Base-by-base conservation (phyloP, 2,113 vertebrate genomes). In the Nerophis ophidion region DNA sequence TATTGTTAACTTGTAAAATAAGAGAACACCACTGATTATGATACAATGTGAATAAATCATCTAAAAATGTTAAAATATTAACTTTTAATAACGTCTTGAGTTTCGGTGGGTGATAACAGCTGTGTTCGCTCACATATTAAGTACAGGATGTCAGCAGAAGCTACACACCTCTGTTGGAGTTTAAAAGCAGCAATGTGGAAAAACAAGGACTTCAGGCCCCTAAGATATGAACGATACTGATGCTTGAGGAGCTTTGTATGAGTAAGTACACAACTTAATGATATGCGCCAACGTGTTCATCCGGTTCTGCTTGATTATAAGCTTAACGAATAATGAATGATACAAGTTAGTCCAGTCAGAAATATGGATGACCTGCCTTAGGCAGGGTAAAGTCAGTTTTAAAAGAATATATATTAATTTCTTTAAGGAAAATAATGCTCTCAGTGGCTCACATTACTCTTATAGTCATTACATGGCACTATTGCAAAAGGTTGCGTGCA, bases 401-500 rank as follows among this genome's bases (percentile, higher is more conserved):
- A 60, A 34, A 35, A 72, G 38, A 62, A 36, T 38, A 55, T 55
- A 53, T 35, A 19, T 16, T 35, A 45, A 51, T 52, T 53, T 44
- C 40, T 63, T 10, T 64, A 47, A 66, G 61, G 36, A 67, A 79
- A 76, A 66, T 13, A 68, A 66, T 60, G 48, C 66, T 69, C 42
- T 74, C 54, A 53, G 53, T 56, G 53, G 65, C 67, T 79, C 75
- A 80, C 78, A 63, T 71, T 74, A 80, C 72, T 83, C 81, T 80
- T 73, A 77, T 9, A 38, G 13, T 54, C 36, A 45, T 40, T 60
- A 33, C 58, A 10, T 33, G 47, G 33, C 7, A 7, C 10, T 1
- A 49, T 50, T 16, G 61, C n/a, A 65, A 48, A 53, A 65, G 40
- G 42, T 71, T 60, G 38, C 45, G 54, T 15, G 72, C 45, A 69